Evolutionary conservation across 1,140 invertebrate genomes (phyloP).

Genomic region (Dreissena polymorpha): DNA sequence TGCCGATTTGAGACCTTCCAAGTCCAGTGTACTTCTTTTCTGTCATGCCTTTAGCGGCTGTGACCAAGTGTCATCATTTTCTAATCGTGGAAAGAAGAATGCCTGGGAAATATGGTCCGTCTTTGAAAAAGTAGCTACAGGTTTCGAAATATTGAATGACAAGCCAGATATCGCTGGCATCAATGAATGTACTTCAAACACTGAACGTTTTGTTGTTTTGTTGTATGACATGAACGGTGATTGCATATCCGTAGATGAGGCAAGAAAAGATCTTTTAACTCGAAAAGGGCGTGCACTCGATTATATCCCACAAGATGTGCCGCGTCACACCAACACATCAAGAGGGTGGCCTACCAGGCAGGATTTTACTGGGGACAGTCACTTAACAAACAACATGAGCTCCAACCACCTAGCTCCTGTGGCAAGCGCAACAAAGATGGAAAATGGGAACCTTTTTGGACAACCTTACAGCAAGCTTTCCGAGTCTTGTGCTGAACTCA

Average conservation of each 20-base stretch:
- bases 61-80: slow-evolving; percentile 27
- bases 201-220: slow-evolving; percentile 4
- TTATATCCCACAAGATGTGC: slow-evolving; percentile 47
- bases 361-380: slow-evolving; percentile 47
- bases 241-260: slow-evolving; percentile 17
- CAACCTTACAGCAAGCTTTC: not conserved
- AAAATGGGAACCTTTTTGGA: not conserved
- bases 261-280: slow-evolving; percentile 42
- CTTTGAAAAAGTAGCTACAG: not conserved
- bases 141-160: not conserved
- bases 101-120: slow-evolving; percentile 25
- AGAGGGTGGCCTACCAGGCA: slow-evolving; percentile 48
- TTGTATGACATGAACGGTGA: slow-evolving; percentile 46
- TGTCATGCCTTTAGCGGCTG: slow-evolving; percentile 27
- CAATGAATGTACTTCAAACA: not conserved
- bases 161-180: not conserved
- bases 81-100: slow-evolving; percentile 26
- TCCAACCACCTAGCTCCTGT: slow-evolving; percentile 31
- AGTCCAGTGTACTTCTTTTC: slow-evolving; percentile 5
- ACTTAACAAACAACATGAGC: not conserved
- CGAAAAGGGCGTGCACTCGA: slow-evolving; percentile 55
- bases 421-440: slow-evolving; percentile 1
- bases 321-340: slow-evolving; percentile 53
- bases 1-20: not conserved
- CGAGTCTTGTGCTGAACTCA: not conserved